Evolutionary conservation across 2,888 invertebrate species (phyloP).

Genomic region (Syrphus vitripennis): DNA sequence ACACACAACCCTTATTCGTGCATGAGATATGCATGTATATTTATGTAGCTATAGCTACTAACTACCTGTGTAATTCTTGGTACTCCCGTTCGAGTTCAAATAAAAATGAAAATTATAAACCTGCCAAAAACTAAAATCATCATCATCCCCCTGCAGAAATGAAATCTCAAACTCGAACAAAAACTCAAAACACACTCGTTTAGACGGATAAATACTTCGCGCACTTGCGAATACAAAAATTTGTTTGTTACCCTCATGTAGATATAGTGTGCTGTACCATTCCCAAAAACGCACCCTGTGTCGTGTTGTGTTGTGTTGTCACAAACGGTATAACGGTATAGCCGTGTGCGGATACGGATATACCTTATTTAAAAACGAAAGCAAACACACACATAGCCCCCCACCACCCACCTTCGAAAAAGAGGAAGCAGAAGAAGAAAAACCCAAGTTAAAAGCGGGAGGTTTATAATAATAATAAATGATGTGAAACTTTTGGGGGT

Average conservation of each 20-base stretch:
- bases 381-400: constrained; percentile 39
- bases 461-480: constrained; percentile 25
- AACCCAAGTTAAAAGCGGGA: constrained; percentile 16
- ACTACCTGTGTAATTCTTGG: background rate
- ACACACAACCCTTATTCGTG: constrained; percentile 23
- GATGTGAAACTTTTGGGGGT: background rate
- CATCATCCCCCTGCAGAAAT: background rate
- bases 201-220: constrained; percentile 40
- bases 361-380: constrained; percentile 41
- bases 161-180: background rate
- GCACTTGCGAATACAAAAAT: constrained; percentile 39
- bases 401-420: too few species aligned
- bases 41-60: background rate
- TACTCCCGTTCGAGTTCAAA: background rate
- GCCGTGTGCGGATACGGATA: constrained; percentile 25
- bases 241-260: constrained; percentile 48
- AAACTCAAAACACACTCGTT: constrained; percentile 45
- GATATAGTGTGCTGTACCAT: background rate
- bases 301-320: constrained; percentile 24
- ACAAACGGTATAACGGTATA: constrained; percentile 25
- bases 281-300: background rate
- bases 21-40: background rate
- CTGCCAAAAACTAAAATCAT: constrained; percentile 19
- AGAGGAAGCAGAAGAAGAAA: background rate
- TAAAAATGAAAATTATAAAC: background rate